phyloP scores from a whole-genome alignment of 35 echinoderm and acorn worm genomes.

The Lytechinus pictus region DNA sequence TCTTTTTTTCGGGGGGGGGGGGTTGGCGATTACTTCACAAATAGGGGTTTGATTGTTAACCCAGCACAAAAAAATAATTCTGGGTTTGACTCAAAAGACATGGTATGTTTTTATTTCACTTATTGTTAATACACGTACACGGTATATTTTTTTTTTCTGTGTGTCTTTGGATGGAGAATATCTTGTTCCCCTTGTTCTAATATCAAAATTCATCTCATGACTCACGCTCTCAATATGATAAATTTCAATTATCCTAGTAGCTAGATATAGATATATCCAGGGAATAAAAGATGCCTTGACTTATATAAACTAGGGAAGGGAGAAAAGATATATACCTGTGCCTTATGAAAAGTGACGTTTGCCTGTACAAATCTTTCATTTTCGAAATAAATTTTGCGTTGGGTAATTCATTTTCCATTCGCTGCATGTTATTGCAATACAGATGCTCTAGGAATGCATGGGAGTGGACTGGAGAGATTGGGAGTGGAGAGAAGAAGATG shows the following conservation, averaged over 20 bases:
- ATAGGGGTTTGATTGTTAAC: no score
- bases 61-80: no score
- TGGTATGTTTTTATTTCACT: no score
- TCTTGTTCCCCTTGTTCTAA: background rate
- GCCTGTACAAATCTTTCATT: background rate
- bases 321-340: background rate
- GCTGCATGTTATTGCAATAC: background rate
- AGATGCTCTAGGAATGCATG: background rate
- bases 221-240: background rate
- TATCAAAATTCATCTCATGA: background rate
- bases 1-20: no score
- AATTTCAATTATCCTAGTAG: background rate
- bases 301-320: background rate
- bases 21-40: no score
- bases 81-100: no score
- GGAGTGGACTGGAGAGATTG: background rate
- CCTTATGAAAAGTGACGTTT: slow-evolving; percentile 7
- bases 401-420: background rate
- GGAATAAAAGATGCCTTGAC: background rate
- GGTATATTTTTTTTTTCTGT: background rate
- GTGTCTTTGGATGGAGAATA: background rate
- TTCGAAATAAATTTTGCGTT: background rate
- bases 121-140: no score
- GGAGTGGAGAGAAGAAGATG: background rate
- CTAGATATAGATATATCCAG: background rate